Base-by-base conservation (phyloP, 2,113 vertebrate genomes). In the Amblyopsis rosae region DNA sequence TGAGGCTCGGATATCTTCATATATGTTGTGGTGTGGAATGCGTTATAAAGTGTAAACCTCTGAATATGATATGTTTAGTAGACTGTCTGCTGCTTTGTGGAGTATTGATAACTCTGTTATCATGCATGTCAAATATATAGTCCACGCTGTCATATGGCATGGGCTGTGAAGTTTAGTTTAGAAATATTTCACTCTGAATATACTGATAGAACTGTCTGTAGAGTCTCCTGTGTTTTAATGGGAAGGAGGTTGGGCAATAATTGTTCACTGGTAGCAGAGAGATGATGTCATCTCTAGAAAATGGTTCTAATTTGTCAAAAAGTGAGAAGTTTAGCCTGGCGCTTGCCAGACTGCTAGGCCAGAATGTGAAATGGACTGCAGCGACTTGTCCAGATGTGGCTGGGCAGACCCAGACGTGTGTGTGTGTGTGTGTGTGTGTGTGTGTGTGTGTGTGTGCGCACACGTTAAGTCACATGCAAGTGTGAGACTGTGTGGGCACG, bases 231-330 rank as follows among this genome's bases (percentile, higher is more conserved):
- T 35, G 65, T n/a, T 62, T 67, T 57, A 59, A 65, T 69, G 35
- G 46, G 53, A 80, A 58, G 33, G 55, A 12, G 47, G 61, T 59
- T 46, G 12, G 59, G 73, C 80, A 64, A 86, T 83, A 83, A 67
- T 77, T 77, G 70, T 17, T 82, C 73, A 72, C 63, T 78, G 62
- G 81, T 81, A 86, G 79, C 67, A 19, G 75, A 77, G 60, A 65
- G 77, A 82, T 92, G 90, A 91, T 72, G 88, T 88, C 85, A 91
- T 88, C 81, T 49, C 61, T 15, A 65, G 67, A 81, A 88, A 88
- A 90, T 82, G 79, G 79, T 73, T 87, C 83, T 87, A 91, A 92
- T 91, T 92, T 90, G 90, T 91, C 89, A 90, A 77, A 26, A 59
- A 87, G 88, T 85, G 86, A 90, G 84, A 87, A 82, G 85, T 85